A percentile compares a stretch with the other conserved stretches of the same genome.
Conservation (phyloP, 1,140 invertebrate genomes). For the Theocolax elegans region DNA sequence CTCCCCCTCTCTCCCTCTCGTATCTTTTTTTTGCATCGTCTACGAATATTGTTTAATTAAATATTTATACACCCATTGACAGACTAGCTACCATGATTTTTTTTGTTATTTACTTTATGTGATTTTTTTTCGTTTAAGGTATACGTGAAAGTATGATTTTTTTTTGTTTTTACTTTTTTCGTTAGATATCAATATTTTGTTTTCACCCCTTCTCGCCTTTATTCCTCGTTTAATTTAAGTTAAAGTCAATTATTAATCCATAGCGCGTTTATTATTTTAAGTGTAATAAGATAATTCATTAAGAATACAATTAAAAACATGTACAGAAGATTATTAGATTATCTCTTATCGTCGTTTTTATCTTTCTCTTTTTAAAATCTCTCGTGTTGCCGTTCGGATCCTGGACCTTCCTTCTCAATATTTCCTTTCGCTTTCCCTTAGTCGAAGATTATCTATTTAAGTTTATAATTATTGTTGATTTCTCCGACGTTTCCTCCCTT, state of each 20-base stretch:
- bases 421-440: conserved; percentile 6
- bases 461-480: no score
- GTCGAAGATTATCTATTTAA: conserved; percentile 29
- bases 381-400: neutral
- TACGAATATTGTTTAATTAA: conserved; percentile 60
- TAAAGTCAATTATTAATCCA: conserved; percentile 62
- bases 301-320: conserved; percentile 65
- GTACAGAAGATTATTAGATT: conserved; percentile 66
- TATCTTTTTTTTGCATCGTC: conserved; percentile 35
- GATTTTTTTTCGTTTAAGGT: conserved; percentile 62
- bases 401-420: neutral
- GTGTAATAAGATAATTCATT: conserved; percentile 65
- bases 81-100: conserved; percentile 64
- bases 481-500: no score
- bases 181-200: conserved; percentile 65
- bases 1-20: neutral
- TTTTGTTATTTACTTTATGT: no score
- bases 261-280: conserved; percentile 61
- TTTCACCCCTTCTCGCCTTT: no score
- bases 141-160: no score
- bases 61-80: conserved; percentile 67
- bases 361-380: conserved; percentile 35
- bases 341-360: conserved; percentile 49
- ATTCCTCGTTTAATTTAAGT: conserved; percentile 61
- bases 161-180: no score